Evolutionary conservation across 2,888 invertebrate species (phyloP).

Genomic region (Ectemnius cavifrons): DNA sequence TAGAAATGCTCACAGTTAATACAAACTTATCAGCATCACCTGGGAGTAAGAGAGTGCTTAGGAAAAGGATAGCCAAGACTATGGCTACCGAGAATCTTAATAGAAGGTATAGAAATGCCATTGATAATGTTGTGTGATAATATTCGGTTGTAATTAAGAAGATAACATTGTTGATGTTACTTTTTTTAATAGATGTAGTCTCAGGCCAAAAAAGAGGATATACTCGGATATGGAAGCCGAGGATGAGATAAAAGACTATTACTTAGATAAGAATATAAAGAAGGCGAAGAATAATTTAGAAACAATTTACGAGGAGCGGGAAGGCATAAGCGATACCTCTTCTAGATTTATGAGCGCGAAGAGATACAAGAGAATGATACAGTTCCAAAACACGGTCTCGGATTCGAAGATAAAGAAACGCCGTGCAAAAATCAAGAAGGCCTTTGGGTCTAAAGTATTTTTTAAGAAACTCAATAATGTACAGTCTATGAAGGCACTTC

Average conservation of each 20-base stretch:
- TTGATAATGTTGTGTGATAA: not conserved
- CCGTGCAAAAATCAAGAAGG: conserved; percentile 81
- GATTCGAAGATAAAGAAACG: conserved; percentile 80
- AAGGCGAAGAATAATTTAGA: conserved; percentile 80
- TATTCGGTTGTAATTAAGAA: not conserved
- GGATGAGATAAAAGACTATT: conserved; percentile 79
- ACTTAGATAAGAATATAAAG: conserved; percentile 81
- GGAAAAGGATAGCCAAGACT: conserved; percentile 52
- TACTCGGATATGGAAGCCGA: conserved; percentile 66
- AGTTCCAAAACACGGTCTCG: conserved; percentile 80
- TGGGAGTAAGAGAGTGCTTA: conserved; percentile 51
- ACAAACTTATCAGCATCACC: conserved; percentile 28
- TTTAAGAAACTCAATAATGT: conserved; percentile 69
- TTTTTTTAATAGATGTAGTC: conserved; percentile 64
- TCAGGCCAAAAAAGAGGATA: conserved; percentile 69
- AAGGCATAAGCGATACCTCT: conserved; percentile 76
- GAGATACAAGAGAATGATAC: conserved; percentile 81
- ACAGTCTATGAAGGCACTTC: conserved; percentile 80
- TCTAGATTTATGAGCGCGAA: conserved; percentile 79
- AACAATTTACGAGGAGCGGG: conserved; percentile 83
- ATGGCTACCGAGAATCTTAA: conserved; percentile 61
- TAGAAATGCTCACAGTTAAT: conserved; percentile 71
- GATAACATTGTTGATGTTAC: not conserved
- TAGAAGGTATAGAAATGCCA: conserved; percentile 63
- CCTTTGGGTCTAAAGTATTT: conserved; percentile 80